A percentile compares a stretch with the other conserved stretches of the same genome.
These are phyloP conservation scores for Threskiornis aethiopicus DNA, from an alignment of 2,797 vertebrate genomes.

Conservation along the genomic window DNA sequence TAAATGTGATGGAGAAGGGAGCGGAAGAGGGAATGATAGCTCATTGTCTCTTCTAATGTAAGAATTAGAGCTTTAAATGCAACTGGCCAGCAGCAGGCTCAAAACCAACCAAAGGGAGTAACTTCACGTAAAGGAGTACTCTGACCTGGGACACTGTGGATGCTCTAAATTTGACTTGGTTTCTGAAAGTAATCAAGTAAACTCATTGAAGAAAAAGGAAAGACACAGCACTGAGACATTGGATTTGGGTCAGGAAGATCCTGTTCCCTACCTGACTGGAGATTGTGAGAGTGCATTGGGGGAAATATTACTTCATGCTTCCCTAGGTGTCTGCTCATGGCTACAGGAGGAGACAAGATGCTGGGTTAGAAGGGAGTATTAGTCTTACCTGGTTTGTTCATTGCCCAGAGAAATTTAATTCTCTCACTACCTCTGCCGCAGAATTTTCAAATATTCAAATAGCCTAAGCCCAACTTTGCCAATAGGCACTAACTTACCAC, in stretches of 20 bases:
- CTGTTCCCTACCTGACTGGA: background rate
- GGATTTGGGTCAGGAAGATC: background rate
- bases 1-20: background rate
- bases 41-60: background rate
- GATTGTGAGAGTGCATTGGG: background rate
- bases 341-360: background rate
- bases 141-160: background rate
- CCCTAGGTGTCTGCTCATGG: accelerated
- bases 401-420: background rate
- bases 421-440: background rate
- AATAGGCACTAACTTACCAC: background rate
- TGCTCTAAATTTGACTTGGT: background rate
- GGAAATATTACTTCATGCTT: background rate
- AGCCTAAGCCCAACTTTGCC: background rate
- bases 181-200: background rate
- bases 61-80: background rate
- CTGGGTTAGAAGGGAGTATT: background rate
- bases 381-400: background rate
- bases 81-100: background rate
- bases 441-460: background rate
- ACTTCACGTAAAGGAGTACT: background rate
- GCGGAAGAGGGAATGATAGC: background rate
- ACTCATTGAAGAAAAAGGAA: background rate
- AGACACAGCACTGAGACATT: background rate
- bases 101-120: background rate